Evolutionary conservation across 2,797 vertebrate species (phyloP).

Genomic region (Lophotriccus pileatus): DNA sequence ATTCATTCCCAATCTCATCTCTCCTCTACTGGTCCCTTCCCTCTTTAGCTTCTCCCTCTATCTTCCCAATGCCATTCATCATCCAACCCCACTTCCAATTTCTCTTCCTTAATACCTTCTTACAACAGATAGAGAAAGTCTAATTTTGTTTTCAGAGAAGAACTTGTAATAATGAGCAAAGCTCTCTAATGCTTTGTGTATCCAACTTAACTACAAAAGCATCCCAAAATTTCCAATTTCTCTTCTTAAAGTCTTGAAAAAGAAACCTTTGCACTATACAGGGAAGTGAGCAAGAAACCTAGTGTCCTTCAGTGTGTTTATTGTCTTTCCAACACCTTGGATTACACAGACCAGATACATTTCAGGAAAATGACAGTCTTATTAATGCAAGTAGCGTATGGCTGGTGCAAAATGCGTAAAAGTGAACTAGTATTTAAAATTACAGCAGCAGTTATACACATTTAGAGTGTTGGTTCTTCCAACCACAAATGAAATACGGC

Average conservation of each 20-base stretch:
- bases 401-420: not conserved
- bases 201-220: not conserved
- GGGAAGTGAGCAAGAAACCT: not conserved
- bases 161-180: not conserved
- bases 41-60: not conserved
- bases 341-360: not conserved
- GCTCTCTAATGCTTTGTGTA: not conserved
- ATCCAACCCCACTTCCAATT: not conserved
- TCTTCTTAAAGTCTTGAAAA: not conserved
- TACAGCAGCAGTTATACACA: not conserved
- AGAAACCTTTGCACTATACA: not conserved
- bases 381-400: not conserved
- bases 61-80: not conserved
- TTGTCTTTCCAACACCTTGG: not conserved
- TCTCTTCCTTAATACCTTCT: not conserved
- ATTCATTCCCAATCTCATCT: not conserved
- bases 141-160: not conserved
- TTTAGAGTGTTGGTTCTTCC: not conserved
- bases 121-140: not conserved
- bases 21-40: not conserved
- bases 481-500: not conserved
- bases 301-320: not conserved
- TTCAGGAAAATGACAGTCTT: not conserved
- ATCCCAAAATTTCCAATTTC: not conserved
- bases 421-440: not conserved